phyloP scores from a whole-genome alignment of 2,888 invertebrate genomes.

The Autographa gamma region DNA sequence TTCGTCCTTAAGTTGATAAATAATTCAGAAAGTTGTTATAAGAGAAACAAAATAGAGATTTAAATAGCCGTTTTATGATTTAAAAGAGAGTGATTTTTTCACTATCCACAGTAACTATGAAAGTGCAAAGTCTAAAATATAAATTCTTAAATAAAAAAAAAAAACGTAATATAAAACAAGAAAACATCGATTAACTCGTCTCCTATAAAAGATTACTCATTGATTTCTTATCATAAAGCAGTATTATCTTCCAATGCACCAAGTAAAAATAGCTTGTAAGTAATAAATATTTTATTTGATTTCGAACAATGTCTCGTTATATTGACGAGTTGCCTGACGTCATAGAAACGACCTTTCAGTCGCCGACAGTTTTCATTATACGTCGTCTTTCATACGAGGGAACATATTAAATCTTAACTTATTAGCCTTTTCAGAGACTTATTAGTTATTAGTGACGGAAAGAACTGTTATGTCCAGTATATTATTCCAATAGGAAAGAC shows the following conservation, averaged over 20 bases:
- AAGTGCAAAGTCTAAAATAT: too few relatives aligned
- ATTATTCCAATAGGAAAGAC: background rate
- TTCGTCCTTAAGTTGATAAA: too few relatives aligned
- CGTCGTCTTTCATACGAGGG: background rate
- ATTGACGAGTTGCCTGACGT: background rate
- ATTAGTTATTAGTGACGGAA: background rate
- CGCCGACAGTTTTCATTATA: constrained; percentile 2
- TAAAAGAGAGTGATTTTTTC: too few relatives aligned
- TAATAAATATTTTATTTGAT: constrained; percentile 1
- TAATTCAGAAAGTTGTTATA: too few relatives aligned
- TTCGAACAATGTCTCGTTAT: background rate
- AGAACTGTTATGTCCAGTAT: background rate
- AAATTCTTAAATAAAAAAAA: too few relatives aligned
- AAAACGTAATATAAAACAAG: background rate
- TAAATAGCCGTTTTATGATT: too few relatives aligned
- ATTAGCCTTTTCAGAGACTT: background rate
- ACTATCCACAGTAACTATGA: too few relatives aligned
- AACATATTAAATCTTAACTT: constrained; percentile 2
- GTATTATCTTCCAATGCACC: background rate
- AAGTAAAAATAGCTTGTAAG: constrained; percentile 2
- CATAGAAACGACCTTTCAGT: background rate
- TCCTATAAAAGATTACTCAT: background rate
- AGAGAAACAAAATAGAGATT: too few relatives aligned
- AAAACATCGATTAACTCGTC: background rate
- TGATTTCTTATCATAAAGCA: background rate